Base-by-base conservation (phyloP, 2,888 invertebrate genomes). In the Ametastegia equiseti region DNA sequence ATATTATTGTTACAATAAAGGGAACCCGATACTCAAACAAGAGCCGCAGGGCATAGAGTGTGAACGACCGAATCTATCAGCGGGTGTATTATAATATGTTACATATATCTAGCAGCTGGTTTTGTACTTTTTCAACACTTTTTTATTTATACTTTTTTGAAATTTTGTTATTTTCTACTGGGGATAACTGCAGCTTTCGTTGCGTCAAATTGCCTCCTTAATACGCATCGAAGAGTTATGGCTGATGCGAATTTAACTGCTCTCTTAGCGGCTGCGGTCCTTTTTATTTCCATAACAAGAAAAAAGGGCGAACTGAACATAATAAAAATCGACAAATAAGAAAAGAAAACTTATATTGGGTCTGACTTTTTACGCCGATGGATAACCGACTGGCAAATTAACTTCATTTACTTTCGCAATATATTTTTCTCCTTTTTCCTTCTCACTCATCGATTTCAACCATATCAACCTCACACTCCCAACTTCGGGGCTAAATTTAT, bases 171-270 rank as follows among this genome's bases (percentile, higher is more conserved):
- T 75, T 33, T 50, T 75, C 13, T 11, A 9, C 54, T 11, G 54
- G 5, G 9, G 36, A 75, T 23, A 33, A n/a, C n/a, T n/a, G n/a
- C n/a, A n/a, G n/a, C n/a, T 75, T 75, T 50, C 75, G 75, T 82
- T 65, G 75, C 75, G 75, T 75, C 67, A 82, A 82, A 75, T 82
- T 82, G 82, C 73, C 80, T 75, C 67, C 80, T 82, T 73, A 73
- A 82, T 80, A 82, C 65, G 67, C 63, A 42, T 33, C 75, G 33
- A 33, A 75, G 50, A 75, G 36, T 75, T 54, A 75, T 54, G 36
- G 75, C 75, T 75, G 50, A 75, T 75, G 75, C 75, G 75, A 75
- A 75, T 75, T 75, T 65, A 80, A 65, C 65, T 80, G 65, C 23
- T 65, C 80, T 50, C 65, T 67, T 65, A 67, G 23, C n/a, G 36